Base-by-base conservation (phyloP, 2,797 vertebrate genomes). In the Nasua narica region DNA sequence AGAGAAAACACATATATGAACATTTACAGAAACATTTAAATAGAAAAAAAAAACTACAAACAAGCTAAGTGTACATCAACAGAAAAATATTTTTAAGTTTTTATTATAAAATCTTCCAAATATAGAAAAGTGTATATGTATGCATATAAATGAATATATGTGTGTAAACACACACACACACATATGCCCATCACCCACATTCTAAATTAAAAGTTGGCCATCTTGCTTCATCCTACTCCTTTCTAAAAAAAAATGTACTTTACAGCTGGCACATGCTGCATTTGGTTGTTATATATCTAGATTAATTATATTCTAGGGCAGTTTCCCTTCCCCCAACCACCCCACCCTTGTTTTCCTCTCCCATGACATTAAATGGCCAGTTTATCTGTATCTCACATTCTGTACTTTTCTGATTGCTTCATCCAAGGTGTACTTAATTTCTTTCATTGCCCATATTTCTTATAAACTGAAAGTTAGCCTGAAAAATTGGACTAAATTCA, bases 151-250 rank as follows among this genome's bases (percentile, higher is more conserved):
- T 82, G 5, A 29, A 76, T 46, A 46, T 32, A 10, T 65, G 5
- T 18, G 21, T 43, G 0, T 50, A 0, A 77, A 65, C 4, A 89
- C 29, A 76, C 52, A 76, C 54, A 56, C 37, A 76, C 37, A 32
- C 58, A 40, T 43, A 90, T 43, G 16, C 60, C 54, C 43, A 91
- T 74, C 79, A 77, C 19, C 25, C 8, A 90, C 32, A 81, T 81
- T 79, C 37, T 74, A 95, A 92, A 86, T 94, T 92, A 87, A 91
- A 91, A 91, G 52, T 25, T 60, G 35, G 29, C 65, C 65, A 27
- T 86, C 86, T 92, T 79, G 65, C 83, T 94, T 85, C 62, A 67
- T 84, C 23, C 46, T 77, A 72, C 60, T 83, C n/a, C 56, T 72
- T 81, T 89, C 52, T 70, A 67, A 65, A 62, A 74, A 74, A 60